Base-by-base conservation (phyloP, 2,113 vertebrate genomes). In the Toxostoma redivivum region DNA sequence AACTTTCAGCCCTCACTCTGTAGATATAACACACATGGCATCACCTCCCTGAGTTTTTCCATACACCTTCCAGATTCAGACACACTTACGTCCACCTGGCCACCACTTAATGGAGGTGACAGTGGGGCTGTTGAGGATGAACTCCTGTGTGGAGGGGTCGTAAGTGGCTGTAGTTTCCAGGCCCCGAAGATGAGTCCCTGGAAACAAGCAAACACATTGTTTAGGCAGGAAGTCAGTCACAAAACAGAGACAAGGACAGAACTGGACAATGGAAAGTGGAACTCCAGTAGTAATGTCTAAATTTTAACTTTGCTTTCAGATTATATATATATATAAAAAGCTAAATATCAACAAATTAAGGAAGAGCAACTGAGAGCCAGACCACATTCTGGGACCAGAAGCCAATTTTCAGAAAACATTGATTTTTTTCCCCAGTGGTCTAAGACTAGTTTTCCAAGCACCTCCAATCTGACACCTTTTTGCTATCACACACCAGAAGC, bases 51-150 rank as follows among this genome's bases (percentile, higher is more conserved):
- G 37, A 25, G 62, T 28, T 45, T n/a, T 58, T 56, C 44, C 65
- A 80, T 16, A 17, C 50, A 33, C 31, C 15, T 79, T 70, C 54
- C 47, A 94, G 69, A 67, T 18, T 87, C 28, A 93, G 81, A 79
- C 24, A 90, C 37, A 98, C 99, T 99, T 98, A 99, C 99, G 98
- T 96, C 99, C 99, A 74, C 99, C 99, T 21, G 99, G 99, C 99
- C 99, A 99, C 99, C 99, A 99, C 90, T 99, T 99, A 94, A 99
- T 99, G 83, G 99, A 99, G 87, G 98, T 99, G 95, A 99, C 98
- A 6, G 99, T 99, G 50, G 99, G 99, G 91, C 99, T 99, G 97
- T 99, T 99, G 77, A 99, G 93, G 61, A 99, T 98, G 96, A 99
- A 99, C 95, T 99, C 99, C 92, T 99, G 99, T 3, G 99, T 99